Conservation (phyloP, 1,140 invertebrate genomes). For the Apis laboriosa region DNA sequence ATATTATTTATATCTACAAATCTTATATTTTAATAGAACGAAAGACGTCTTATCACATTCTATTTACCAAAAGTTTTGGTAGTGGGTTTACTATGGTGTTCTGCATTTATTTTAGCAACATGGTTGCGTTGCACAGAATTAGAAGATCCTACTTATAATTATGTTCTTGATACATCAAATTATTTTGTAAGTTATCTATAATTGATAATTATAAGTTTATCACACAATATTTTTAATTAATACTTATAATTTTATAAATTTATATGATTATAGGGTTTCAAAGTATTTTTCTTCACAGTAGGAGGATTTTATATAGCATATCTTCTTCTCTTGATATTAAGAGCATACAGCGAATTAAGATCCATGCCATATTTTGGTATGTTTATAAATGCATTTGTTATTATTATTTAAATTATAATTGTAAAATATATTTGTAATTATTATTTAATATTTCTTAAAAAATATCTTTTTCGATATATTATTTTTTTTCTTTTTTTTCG, state of each 20-base stretch:
- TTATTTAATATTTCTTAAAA: not conserved
- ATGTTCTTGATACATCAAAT: slow-evolving; percentile 92
- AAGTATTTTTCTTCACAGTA: slow-evolving; percentile 94
- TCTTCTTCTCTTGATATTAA: slow-evolving; percentile 90
- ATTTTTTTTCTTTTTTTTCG: slow-evolving; percentile 67
- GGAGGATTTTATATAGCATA: slow-evolving; percentile 93
- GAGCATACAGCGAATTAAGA: slow-evolving; percentile 95
- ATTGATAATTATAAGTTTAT: not conserved
- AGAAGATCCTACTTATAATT: slow-evolving; percentile 96
- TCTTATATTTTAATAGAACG: slow-evolving; percentile 84
- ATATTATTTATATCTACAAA: not conserved
- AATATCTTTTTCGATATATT: not conserved
- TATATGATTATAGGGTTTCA: slow-evolving; percentile 86
- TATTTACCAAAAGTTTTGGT: slow-evolving; percentile 95
- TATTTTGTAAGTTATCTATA: slow-evolving; percentile 88
- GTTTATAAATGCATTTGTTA: not conserved
- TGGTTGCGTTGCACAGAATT: slow-evolving; percentile 95
- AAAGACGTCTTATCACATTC: slow-evolving; percentile 91
- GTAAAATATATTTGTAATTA: no score
- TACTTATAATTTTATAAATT: slow-evolving; percentile 17
- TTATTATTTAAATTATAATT: not conserved
- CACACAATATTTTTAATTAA: slow-evolving; percentile 3
- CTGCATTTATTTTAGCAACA: slow-evolving; percentile 91
- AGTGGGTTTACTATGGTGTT: slow-evolving; percentile 93
- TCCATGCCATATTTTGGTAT: slow-evolving; percentile 99